Base-by-base conservation (phyloP, 2,113 vertebrate genomes). In the Rhinolophus ferrumequinum region DNA sequence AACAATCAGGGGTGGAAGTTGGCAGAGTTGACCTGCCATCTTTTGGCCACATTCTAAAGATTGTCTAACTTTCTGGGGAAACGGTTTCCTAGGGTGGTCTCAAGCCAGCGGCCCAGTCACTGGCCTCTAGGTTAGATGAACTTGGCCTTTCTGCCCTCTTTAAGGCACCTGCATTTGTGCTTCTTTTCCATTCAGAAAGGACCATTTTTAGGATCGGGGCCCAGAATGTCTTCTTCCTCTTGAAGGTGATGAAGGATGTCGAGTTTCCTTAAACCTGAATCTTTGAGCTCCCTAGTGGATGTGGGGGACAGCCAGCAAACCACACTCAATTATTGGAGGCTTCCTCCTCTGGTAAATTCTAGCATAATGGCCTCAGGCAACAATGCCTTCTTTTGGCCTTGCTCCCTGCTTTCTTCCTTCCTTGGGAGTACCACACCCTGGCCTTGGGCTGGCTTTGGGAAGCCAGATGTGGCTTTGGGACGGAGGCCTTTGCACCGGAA, bases 401-500 rank as follows among this genome's bases (percentile, higher is more conserved):
- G 16, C 86, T 73, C 93, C 84, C 82, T 66, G 79, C 56, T 18
- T 58, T 62, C 90, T 85, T 94, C 83, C 92, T 91, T 88, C 88
- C 93, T 79, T 5, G 22, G 47, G 52, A 73, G 87, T 56, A 79
- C 90, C 81, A 80, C 33, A 26, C 9, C 24, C 30, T 60, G 90
- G 70, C 38, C 35, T 86, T 30, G 38, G 14, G 30, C n/a, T 95
- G 90, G 69, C 58, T 70, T 73, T 75, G 73, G 50, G 77, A 72
- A 73, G 26, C 77, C 26, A 35, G 41, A 70, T n/a, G 19, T 92
- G 54, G 41, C 73, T 90, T 93, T 21, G 47, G 69, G 44, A 60
- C 13, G 54, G 35, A 33, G 18, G 6, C 2, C 38, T 60, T 77
- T 64, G 56, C 22, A 8, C 30, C 1, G 14, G 21, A 62, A 24